A percentile compares a stretch with the other conserved stretches of the same genome.
Conservation (phyloP, 1,140 invertebrate genomes). For the Manduca sexta region DNA sequence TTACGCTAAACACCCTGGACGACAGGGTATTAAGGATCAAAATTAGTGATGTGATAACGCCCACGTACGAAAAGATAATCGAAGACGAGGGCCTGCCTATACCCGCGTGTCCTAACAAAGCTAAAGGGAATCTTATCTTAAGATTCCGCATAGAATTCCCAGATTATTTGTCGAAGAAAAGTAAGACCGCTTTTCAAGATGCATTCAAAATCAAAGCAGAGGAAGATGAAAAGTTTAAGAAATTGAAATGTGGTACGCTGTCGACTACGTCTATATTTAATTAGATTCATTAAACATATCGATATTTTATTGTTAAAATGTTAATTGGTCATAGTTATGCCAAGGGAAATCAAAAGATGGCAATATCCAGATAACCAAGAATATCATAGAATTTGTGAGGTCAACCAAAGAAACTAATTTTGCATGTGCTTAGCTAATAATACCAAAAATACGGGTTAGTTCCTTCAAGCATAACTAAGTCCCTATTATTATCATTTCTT, state of each 20-base stretch:
- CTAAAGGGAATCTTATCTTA: constrained; percentile 56
- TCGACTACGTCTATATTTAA: constrained; percentile 20
- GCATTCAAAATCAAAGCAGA: constrained; percentile 45
- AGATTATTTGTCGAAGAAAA: constrained; percentile 47
- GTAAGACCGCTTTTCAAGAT: constrained; percentile 46
- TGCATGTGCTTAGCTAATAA: no score
- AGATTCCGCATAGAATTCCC: constrained; percentile 48
- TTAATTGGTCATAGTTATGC: no score
- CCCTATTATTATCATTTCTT: no score
- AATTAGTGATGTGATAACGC: constrained; percentile 81
- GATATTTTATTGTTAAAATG: neutral
- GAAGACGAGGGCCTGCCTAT: constrained; percentile 78
- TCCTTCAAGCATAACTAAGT: no score
- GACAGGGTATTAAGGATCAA: constrained; percentile 77
- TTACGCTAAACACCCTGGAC: constrained; percentile 80
- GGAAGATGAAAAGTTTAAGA: constrained; percentile 47
- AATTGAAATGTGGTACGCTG: constrained; percentile 44
- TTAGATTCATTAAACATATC: neutral
- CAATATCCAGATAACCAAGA: no score
- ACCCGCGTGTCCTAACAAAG: constrained; percentile 52
- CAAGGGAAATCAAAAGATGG: no score
- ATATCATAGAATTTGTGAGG: no score
- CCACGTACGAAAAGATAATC: constrained; percentile 76
- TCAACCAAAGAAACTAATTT: no score
- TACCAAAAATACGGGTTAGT: no score